Base-by-base conservation (phyloP, 2,113 vertebrate species). In the Tenrec ecaudatus region DNA sequence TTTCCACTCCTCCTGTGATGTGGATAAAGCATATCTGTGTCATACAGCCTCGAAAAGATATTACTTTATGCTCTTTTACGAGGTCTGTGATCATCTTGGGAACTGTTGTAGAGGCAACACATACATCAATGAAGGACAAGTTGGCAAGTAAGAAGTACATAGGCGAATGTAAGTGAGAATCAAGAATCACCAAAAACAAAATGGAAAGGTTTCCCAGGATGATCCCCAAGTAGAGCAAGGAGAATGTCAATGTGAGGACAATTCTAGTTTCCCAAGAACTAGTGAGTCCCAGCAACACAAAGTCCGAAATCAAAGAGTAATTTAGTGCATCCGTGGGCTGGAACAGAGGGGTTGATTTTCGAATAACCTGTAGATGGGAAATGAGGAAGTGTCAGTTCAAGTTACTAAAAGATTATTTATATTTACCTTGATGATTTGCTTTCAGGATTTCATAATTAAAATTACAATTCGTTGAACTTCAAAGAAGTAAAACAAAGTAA, bases 21-120 rank as follows among this genome's bases (percentile, higher is more conserved):
- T 96, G 95, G 40, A 94, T 90, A 36, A 87, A 89, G 60, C 92
- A 96, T 75, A 96, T 94, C 69, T 96, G 93, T 19, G 69, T 71
- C 33, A 94, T 17, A 71, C 93, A 96, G 12, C 69, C 81, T 36
- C 78, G 31, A 36, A 94, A 89, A 68, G 77, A 88, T 27, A 94
- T 86, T 15, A 36, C 29, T 22, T 89, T 47, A 29, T 36, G 73
- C 23, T 73, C 53, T n/a, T 77, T 66, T 68, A 86, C 79, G 57
- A 96, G 91, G 58, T 86, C 87, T 33, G n/a, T 62, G 0, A 92
- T 62, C 66, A 89, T 82, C 79, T 89, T 94, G 47, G 90, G 93
- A 19, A 92, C 66, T 0, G 93, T 89, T 33, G 86, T 81, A 27
- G 90, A 68, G 66, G 83, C 64, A 23, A 92, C 23, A 15, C 90